phyloP scores from a whole-genome alignment of 2,113 vertebrate genomes.

The Psittacula cyanocephala region DNA sequence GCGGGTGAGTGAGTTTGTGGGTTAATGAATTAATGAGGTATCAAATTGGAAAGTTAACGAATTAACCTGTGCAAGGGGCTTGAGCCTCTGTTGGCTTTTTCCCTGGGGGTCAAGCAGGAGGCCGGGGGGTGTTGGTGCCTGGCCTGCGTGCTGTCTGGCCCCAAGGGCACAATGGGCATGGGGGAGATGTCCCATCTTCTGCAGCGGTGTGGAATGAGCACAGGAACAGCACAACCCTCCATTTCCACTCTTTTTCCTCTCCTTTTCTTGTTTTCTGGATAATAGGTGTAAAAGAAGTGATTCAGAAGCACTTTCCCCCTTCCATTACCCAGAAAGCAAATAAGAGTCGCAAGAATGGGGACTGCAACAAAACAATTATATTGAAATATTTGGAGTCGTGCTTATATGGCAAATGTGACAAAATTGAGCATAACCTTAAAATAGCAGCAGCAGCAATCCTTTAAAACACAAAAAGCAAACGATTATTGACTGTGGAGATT shows the following conservation, averaged over 20 bases:
- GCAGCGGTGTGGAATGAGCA: neutral
- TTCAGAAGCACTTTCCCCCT: conserved; percentile 32
- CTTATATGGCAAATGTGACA: conserved; percentile 53
- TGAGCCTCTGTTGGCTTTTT: neutral
- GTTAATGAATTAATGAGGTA: neutral
- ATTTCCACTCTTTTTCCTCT: neutral
- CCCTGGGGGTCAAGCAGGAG: neutral
- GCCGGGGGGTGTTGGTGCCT: neutral
- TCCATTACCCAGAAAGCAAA: conserved; percentile 42
- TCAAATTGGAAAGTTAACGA: neutral
- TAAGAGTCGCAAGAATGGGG: conserved; percentile 16
- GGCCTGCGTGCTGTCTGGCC: fast-evolving
- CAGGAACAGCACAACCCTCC: neutral
- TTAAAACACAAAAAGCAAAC: conserved; percentile 50
- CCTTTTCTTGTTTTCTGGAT: fast-evolving
- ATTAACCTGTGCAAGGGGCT: neutral
- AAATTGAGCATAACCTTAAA: conserved; percentile 47
- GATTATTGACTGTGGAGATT: conserved; percentile 36
- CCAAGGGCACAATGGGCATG: fast-evolving
- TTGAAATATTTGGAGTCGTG: conserved; percentile 40
- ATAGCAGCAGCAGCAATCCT: conserved; percentile 51
- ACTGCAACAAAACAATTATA: conserved; percentile 54
- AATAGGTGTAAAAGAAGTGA: conserved; percentile 14
- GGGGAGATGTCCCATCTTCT: neutral
- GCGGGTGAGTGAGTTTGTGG: neutral